Percentiles rank a stretch among this genome's conserved stretches.
phyloP scores from a whole-genome alignment of 2,888 invertebrate species.

The Clusia tigrina region DNA sequence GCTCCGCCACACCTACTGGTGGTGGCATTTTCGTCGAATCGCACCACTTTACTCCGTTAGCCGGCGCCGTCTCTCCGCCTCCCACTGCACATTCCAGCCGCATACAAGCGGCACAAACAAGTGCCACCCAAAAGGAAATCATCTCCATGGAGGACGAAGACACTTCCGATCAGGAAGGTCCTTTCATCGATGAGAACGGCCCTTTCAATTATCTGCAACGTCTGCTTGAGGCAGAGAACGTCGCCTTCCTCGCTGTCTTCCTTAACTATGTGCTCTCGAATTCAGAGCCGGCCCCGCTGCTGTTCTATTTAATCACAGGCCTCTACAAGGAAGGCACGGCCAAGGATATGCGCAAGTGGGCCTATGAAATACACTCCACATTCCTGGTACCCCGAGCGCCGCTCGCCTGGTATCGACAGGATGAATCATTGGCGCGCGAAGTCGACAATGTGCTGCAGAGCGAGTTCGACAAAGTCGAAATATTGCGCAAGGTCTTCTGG shows the following conservation, averaged over 20 bases:
- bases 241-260: conserved; percentile 91
- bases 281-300: conserved; percentile 75
- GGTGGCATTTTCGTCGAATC: conserved; percentile 50
- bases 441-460: conserved; percentile 86
- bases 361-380: conserved; percentile 97
- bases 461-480: conserved; percentile 89
- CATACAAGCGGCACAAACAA: conserved; percentile 59
- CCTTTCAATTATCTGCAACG: conserved; percentile 87
- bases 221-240: conserved; percentile 78
- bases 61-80: conserved; percentile 43
- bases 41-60: conserved; percentile 53
- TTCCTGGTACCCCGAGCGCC: conserved; percentile 88
- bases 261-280: conserved; percentile 89
- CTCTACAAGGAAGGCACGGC: conserved; percentile 84
- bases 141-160: conserved; percentile 97
- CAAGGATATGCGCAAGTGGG: conserved; percentile 96
- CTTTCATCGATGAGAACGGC: conserved; percentile 81
- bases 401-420: conserved; percentile 61
- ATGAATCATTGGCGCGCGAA: conserved; percentile 85
- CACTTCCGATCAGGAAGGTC: conserved; percentile 84
- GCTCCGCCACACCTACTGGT: conserved; percentile 21
- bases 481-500: conserved; percentile 86
- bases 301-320: conserved; percentile 89
- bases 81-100: conserved; percentile 50
- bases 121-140: conserved; percentile 75